These are phyloP conservation scores for Pelagia noctiluca DNA, from an alignment of 30 jellyfish, hydroid and myxozoan species.

Conservation along the genomic window DNA sequence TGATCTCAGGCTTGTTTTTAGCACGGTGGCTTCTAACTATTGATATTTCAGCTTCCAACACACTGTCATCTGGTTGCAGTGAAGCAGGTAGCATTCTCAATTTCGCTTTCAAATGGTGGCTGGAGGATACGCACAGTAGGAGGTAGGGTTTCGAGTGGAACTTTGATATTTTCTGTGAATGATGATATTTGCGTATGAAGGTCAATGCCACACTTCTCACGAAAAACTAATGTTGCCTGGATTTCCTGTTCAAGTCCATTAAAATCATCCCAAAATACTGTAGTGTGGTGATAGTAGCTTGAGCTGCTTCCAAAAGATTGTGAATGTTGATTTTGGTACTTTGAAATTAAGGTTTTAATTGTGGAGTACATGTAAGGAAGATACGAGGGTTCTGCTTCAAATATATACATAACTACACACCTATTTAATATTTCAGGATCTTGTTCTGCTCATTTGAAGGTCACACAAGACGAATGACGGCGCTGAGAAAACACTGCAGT, in stretches of 20 bases:
- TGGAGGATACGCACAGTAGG: constrained; percentile 4
- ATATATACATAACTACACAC: too few relatives aligned
- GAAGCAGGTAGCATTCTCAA: constrained; percentile 26
- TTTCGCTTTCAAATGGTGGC: constrained; percentile 5
- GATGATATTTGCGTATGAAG: constrained; percentile 14
- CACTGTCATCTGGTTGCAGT: constrained; percentile 41
- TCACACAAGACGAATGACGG: too few relatives aligned
- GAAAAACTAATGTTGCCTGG: constrained; percentile 20
- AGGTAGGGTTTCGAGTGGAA: neutral
- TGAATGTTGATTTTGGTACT: neutral
- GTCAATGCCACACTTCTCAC: constrained; percentile 9
- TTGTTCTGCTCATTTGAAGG: too few relatives aligned
- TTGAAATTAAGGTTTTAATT: too few relatives aligned
- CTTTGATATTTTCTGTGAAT: constrained; percentile 13
- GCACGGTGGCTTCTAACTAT: constrained; percentile 27
- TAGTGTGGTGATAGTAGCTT: constrained; percentile 19
- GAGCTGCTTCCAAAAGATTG: constrained; percentile 26
- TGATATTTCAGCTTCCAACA: constrained; percentile 27
- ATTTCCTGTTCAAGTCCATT: constrained; percentile 13
- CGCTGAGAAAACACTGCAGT: too few relatives aligned
- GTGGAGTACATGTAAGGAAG: too few relatives aligned
- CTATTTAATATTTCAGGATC: too few relatives aligned
- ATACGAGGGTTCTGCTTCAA: too few relatives aligned
- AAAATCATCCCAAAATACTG: constrained; percentile 7
- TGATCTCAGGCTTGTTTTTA: constrained; percentile 27